Evolutionary conservation across 2,113 vertebrate genomes (phyloP), one percentile per base, ranked within the genome.

Genomic region (Xiphias gladius): DNA sequence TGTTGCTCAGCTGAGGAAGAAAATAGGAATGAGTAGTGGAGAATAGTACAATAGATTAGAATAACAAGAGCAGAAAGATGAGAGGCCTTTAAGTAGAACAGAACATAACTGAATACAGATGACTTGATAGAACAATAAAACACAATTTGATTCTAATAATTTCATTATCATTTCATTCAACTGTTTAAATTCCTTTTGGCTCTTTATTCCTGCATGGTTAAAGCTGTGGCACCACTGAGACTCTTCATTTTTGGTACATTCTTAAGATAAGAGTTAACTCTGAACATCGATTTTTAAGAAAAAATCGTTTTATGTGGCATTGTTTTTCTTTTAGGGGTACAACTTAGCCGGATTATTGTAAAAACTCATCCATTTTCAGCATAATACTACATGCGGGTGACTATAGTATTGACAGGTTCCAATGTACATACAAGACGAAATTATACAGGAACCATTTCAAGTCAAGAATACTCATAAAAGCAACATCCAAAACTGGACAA

Each of bases 1-100:
- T 73, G 37, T 30, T 58, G 22, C 39, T 41, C 59, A 58, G 54
- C 73, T 74, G 75, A 76, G 43, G 26, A 62, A 22, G 5, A 80
- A 17, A 50, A 54, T 16, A 22, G 17, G 30, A 32, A 35, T 28
- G 17, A 4, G 13, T 5, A 55, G n/a, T 14, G n/a, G 0, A 57
- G 30, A n/a, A 24, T 0, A 59, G 43, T 9, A 1, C 39, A 61
- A 26, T 1, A 37, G 1, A 28, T 35, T 58, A 66, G 13, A 55
- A 28, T 7, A 22, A 37, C 2, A 82, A 1, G 4, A 73, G 3
- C 4, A 74, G 52, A 82, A 55, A 39, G 26, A 5, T 37, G 28
- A 43, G 39, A 0, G 6, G 4, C 67, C 24, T 24, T 26, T 24
- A 1, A 69, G 52, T 30, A 20, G 1, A 39, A 43, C 2, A 13